These are phyloP conservation scores for Anguilla megastoma DNA, from an alignment of 2,797 vertebrate genomes.

Conservation along the genomic window DNA sequence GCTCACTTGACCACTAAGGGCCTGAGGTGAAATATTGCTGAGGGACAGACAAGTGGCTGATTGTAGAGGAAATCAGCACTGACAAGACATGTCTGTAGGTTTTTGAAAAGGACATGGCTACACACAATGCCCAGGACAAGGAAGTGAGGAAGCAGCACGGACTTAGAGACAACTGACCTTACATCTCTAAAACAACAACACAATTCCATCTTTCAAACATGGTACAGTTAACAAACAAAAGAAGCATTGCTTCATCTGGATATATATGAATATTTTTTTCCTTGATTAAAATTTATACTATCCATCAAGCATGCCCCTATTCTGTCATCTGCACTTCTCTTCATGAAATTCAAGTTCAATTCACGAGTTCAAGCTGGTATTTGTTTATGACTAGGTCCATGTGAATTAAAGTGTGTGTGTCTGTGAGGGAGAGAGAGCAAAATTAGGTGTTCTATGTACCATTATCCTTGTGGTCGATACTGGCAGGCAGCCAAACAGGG, in stretches of 20 bases:
- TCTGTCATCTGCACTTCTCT: slow-evolving; percentile 9
- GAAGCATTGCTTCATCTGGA: background rate
- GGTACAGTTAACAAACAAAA: background rate
- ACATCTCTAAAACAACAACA: background rate
- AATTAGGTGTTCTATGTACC: background rate
- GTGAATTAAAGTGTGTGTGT: background rate
- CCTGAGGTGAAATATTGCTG: background rate
- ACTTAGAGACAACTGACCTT: background rate
- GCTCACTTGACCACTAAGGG: background rate
- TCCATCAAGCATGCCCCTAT: slow-evolving; percentile 17
- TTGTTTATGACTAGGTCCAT: background rate
- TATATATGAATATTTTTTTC: background rate
- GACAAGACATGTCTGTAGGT: background rate
- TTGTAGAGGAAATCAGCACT: background rate
- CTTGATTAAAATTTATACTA: slow-evolving; percentile 11
- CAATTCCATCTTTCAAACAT: background rate
- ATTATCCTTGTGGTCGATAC: background rate
- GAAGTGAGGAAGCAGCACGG: background rate
- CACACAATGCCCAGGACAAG: background rate
- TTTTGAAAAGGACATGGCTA: background rate
- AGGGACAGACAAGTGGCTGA: background rate
- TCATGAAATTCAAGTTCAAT: background rate
- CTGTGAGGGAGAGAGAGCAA: background rate
- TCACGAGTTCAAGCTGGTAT: slow-evolving; percentile 7
- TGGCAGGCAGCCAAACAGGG: background rate